A percentile compares a stretch with the other conserved stretches of the same genome.
Evolutionary conservation across 2,797 vertebrate genomes (phyloP).

Genomic region (Argentina silus): DNA sequence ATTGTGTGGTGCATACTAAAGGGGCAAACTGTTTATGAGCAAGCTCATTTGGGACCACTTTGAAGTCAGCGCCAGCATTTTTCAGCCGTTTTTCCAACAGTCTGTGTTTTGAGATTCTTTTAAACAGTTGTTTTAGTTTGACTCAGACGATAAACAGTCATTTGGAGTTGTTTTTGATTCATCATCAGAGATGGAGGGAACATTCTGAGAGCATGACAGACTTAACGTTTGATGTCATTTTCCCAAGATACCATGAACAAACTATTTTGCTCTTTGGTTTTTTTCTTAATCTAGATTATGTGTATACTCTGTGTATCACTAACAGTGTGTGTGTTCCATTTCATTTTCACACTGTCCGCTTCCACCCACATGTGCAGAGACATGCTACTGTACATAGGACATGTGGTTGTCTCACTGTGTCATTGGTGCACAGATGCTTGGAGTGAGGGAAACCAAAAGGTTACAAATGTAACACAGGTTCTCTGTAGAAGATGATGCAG

Average conservation of each 20-base stretch:
- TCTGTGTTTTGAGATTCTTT: slow-evolving; percentile 61
- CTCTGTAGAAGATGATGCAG: no score
- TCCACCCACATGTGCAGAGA: slow-evolving; percentile 59
- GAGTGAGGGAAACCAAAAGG: slow-evolving; percentile 3
- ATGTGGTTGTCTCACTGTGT: slow-evolving; percentile 41
- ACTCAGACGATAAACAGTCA: slow-evolving; percentile 54
- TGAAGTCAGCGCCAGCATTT: slow-evolving; percentile 74
- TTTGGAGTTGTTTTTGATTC: slow-evolving; percentile 62
- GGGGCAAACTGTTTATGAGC: slow-evolving; percentile 72
- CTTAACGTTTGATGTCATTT: slow-evolving; percentile 43
- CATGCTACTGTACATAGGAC: slow-evolving; percentile 38
- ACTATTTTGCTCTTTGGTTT: slow-evolving; percentile 8
- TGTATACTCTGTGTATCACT: not conserved
- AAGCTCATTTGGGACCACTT: slow-evolving; percentile 74
- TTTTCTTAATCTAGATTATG: not conserved
- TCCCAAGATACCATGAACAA: slow-evolving; percentile 21
- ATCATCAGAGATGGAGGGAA: slow-evolving; percentile 45
- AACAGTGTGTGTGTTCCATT: not conserved
- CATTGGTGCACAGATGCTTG: slow-evolving; percentile 34
- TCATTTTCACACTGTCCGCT: slow-evolving; percentile 49
- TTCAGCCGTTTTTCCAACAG: slow-evolving; percentile 46
- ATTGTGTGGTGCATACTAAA: slow-evolving; percentile 69
- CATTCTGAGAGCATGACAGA: slow-evolving; percentile 38
- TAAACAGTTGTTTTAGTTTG: slow-evolving; percentile 67
- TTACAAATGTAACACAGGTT: no score